These are phyloP conservation scores for Ruditapes philippinarum DNA, from an alignment of 1,140 invertebrate species.

Conservation along the genomic window DNA sequence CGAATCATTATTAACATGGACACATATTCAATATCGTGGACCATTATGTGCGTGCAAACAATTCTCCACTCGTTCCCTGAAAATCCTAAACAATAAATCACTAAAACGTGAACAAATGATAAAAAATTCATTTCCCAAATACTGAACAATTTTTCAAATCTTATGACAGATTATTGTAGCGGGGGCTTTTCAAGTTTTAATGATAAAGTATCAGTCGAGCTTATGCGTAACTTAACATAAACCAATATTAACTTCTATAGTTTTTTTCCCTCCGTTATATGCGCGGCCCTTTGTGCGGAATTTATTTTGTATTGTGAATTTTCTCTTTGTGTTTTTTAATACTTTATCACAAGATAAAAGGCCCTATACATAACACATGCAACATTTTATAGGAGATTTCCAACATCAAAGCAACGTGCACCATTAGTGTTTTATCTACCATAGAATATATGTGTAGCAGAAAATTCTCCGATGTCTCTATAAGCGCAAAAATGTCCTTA, in stretches of 20 bases:
- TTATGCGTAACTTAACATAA: conserved; percentile 10
- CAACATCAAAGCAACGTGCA: conserved; percentile 12
- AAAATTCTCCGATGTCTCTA: not conserved
- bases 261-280: not conserved
- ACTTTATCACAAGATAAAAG: conserved; percentile 18
- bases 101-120: conserved; percentile 53
- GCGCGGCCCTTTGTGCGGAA: conserved; percentile 17
- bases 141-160: conserved; percentile 61
- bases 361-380: conserved; percentile 16
- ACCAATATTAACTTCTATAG: conserved; percentile 11
- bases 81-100: conserved; percentile 57
- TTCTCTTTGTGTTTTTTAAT: conserved; percentile 45
- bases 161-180: conserved; percentile 54
- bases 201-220: conserved; percentile 50
- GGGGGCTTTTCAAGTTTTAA: conserved; percentile 40
- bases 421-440: conserved; percentile 46
- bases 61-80: conserved; percentile 16
- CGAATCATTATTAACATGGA: conserved; percentile 22
- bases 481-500: not conserved
- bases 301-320: not conserved
- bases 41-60: conserved; percentile 4
- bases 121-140: conserved; percentile 60
- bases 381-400: conserved; percentile 1
- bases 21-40: conserved; percentile 49
- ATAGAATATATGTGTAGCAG: conserved; percentile 18